A percentile compares a stretch with the other conserved stretches of the same genome.
Conservation (phyloP, 2,113 vertebrate genomes). For the Eleginops maclovinus region DNA sequence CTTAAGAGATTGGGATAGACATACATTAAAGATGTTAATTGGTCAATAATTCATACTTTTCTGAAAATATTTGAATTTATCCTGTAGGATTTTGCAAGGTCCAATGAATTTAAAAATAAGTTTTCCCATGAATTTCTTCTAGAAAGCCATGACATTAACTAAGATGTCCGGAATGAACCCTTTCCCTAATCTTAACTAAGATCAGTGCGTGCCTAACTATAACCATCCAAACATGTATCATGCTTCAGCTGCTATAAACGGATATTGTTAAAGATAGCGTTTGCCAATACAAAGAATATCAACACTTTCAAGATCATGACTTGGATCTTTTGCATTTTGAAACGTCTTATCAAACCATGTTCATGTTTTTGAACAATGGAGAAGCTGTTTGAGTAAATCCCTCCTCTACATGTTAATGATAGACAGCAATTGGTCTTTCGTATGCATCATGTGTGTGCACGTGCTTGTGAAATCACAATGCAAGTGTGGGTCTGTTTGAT, state of each 20-base stretch:
- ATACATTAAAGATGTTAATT: no score
- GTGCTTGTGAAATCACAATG: background rate
- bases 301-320: background rate
- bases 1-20: no score
- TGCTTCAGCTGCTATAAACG: background rate
- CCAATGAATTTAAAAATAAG: no score
- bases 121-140: no score
- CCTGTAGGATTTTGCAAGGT: no score
- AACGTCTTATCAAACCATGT: no score
- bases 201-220: background rate
- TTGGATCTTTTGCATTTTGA: background rate
- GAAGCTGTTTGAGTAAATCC: background rate
- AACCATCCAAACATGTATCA: background rate
- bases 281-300: background rate
- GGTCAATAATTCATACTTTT: no score
- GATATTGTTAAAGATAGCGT: background rate
- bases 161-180: no score
- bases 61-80: no score
- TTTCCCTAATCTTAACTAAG: no score
- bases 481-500: background rate
- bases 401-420: background rate
- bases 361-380: conserved; percentile 10
- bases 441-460: background rate
- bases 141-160: no score
- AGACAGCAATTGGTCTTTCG: conserved; percentile 8